Percentiles rank a stretch among this genome's conserved stretches.
These are phyloP conservation scores for Cephalopholis sonnerati DNA, from an alignment of 2,113 vertebrate species.

Conservation along the genomic window DNA sequence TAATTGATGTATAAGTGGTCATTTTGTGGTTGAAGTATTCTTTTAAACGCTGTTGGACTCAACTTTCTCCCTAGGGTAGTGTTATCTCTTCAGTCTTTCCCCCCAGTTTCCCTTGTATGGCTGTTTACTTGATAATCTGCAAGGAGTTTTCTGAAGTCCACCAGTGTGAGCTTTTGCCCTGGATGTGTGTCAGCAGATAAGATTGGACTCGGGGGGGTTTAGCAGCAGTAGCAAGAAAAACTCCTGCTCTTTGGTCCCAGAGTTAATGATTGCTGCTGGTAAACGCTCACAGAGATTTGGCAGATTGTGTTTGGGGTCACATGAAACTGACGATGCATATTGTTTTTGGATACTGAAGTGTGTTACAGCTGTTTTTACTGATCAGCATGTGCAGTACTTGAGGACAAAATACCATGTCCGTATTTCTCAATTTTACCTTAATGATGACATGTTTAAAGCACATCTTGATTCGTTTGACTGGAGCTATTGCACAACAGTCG, in stretches of 20 bases:
- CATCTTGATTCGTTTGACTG: neutral
- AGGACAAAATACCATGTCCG: neutral
- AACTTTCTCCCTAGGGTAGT: neutral
- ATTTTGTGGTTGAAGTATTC: no score
- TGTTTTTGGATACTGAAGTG: neutral
- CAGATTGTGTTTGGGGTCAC: neutral
- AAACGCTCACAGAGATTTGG: constrained; percentile 22
- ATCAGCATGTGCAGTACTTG: neutral
- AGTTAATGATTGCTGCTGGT: constrained; percentile 48
- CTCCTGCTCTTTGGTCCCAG: constrained; percentile 16
- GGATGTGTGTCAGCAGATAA: constrained; percentile 40
- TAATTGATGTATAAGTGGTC: no score
- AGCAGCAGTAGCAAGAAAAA: neutral
- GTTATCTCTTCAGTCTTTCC: neutral
- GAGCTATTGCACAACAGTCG: neutral
- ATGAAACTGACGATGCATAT: neutral
- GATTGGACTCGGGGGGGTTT: constrained; percentile 14
- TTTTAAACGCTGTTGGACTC: neutral
- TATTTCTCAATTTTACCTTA: neutral
- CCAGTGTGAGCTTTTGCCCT: neutral
- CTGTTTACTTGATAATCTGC: constrained; percentile 7
- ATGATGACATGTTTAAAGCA: neutral
- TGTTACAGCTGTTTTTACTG: neutral
- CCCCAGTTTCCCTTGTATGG: neutral
- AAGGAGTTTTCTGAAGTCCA: constrained; percentile 3